Percentiles rank a stretch among this genome's conserved stretches.
Conservation (phyloP, 2,113 vertebrate genomes). For the Rhizomys pruinosus region DNA sequence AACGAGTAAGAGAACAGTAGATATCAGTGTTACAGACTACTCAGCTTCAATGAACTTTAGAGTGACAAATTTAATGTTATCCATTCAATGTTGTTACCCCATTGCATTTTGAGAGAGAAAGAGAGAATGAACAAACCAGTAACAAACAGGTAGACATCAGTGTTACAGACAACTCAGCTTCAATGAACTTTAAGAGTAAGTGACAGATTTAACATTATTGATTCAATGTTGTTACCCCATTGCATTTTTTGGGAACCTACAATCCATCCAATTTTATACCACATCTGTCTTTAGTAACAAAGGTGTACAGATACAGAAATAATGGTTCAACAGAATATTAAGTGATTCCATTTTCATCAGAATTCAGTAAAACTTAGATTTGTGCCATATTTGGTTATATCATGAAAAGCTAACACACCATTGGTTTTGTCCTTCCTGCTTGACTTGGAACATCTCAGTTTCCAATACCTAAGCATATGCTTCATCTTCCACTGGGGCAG, state of each 20-base stretch:
- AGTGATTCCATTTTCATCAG: slow-evolving; percentile 51
- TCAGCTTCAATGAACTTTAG: slow-evolving; percentile 24
- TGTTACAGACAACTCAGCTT: slow-evolving; percentile 5
- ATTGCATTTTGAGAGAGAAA: not conserved
- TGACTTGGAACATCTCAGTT: not conserved
- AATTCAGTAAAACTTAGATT: slow-evolving; percentile 13
- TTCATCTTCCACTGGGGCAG: not conserved
- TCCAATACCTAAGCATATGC: not conserved
- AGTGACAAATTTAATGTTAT: slow-evolving; percentile 15
- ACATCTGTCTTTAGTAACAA: slow-evolving; percentile 50
- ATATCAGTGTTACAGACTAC: not conserved
- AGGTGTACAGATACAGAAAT: not conserved
- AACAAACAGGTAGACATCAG: not conserved
- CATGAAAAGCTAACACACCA: not conserved
- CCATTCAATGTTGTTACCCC: not conserved
- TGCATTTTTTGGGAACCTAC: slow-evolving; percentile 34
- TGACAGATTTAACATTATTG: not conserved
- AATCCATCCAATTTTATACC: slow-evolving; percentile 39
- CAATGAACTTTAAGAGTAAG: slow-evolving; percentile 21
- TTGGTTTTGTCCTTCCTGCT: slow-evolving; percentile 11
- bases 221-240: not conserved
- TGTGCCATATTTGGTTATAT: not conserved
- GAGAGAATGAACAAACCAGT: not conserved
- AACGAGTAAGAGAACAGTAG: not conserved
- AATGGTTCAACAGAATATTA: slow-evolving; percentile 13